Conservation (phyloP, 2,113 vertebrate species). For the Numenius arquata region DNA sequence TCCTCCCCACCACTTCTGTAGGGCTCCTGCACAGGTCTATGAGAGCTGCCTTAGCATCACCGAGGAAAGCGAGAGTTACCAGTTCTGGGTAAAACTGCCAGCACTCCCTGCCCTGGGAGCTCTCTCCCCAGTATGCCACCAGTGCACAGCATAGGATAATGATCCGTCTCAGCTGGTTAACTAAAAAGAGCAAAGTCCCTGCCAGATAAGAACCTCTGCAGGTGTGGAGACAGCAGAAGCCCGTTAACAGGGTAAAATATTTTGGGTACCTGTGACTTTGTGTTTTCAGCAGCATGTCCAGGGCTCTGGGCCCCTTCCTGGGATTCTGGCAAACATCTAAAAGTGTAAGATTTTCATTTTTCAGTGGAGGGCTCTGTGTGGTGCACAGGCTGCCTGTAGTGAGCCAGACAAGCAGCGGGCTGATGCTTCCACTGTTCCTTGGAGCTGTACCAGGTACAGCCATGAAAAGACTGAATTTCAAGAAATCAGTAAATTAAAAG, state of each 20-base stretch:
- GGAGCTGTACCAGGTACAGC: background rate
- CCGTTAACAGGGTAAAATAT: background rate
- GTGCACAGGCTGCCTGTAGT: background rate
- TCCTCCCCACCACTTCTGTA: fast-evolving
- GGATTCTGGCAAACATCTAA: background rate
- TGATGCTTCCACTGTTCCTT: background rate
- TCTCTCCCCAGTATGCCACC: background rate
- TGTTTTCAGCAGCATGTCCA: background rate
- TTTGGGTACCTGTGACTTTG: background rate
- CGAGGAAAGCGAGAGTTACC: background rate
- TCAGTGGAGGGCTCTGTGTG: background rate
- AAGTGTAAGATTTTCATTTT: background rate
- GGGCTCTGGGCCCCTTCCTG: background rate
- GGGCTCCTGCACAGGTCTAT: background rate
- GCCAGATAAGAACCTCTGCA: background rate
- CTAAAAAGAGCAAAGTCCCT: background rate
- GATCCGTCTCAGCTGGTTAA: background rate
- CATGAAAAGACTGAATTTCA: background rate
- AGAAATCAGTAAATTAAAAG: background rate
- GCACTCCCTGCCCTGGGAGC: background rate
- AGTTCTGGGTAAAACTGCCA: background rate
- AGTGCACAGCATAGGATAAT: background rate
- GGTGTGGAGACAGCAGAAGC: background rate
- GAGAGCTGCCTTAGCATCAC: background rate
- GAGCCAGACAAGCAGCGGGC: background rate